Evolutionary conservation across 64 coral and sea anemone genomes (phyloP), one percentile per base, ranked within the genome.

Genomic region (Platygyra sinensis): DNA sequence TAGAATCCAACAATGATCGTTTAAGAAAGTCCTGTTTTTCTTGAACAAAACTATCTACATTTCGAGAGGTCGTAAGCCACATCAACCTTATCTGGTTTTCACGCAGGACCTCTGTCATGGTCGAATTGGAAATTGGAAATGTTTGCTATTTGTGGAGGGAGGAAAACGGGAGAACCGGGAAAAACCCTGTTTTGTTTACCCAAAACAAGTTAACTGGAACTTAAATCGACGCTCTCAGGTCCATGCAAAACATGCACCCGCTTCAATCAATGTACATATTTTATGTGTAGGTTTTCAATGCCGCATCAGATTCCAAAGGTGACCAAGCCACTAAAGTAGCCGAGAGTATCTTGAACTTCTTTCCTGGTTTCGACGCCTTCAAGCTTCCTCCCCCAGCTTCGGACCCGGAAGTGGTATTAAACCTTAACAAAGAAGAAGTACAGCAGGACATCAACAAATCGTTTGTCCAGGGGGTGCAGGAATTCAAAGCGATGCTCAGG

Each of bases 291-390:
- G 90, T 96, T 36, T 76, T 96, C 39, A 76, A 84, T 31, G 57
- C 90, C 6, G 27, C 74, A 52, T 29, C 59, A 75, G 22, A 62
- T 62, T 86, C 80, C 14, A 42, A 42, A 24, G 67, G 62, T 73
- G 73, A 77, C 25, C 55, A 83, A 59, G 67, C 77, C 15, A 73
- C 86, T 22, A 38, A 96, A 73, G 84, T 89, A 18, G 94, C 94
- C 1, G 78, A 92, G 52, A 96, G 94, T 64, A 92, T 96, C 67
- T 38, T 96, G n/a, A 92, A 89, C 11, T 96, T 86, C 79, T 96
- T 96, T 38, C 80, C 94, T 57, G 94, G 86, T 22, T 95, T 95
- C 64, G 89, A 96, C 20, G 94, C 94, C 2, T 96, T 92, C 38
- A 89, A 79, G 36, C 86, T 96, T 72, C 94, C 94, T 78, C 94